Percentiles rank a stretch among this genome's conserved stretches.
Conservation (phyloP, 2,888 invertebrate genomes). For the Agonopterix subpropinquella region DNA sequence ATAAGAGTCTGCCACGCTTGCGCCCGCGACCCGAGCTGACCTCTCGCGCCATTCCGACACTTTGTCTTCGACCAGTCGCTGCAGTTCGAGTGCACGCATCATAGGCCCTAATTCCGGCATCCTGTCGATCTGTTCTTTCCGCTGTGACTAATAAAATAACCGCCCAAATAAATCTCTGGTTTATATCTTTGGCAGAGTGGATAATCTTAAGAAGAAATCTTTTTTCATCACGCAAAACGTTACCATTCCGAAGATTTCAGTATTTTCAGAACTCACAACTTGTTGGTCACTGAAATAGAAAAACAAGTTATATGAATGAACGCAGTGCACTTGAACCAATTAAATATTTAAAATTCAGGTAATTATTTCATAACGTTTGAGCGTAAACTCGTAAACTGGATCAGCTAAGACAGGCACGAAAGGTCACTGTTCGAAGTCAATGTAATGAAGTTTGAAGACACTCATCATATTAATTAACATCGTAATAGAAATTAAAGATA, state of each 20-base stretch:
- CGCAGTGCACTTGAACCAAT: slow-evolving; percentile 1
- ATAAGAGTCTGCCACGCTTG: slow-evolving; percentile 67
- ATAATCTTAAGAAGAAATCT: background rate
- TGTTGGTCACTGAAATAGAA: slow-evolving; percentile 9
- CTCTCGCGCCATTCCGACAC: slow-evolving; percentile 71
- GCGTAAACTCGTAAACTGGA: background rate
- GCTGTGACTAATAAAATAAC: slow-evolving; percentile 13
- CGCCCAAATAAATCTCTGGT: background rate
- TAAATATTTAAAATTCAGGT: background rate
- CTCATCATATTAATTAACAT: background rate
- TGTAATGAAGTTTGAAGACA: slow-evolving; percentile 6
- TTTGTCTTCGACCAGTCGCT: slow-evolving; percentile 69
- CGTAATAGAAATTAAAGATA: too few relatives aligned
- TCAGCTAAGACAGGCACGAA: slow-evolving; percentile 1
- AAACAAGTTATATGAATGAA: slow-evolving; percentile 1
- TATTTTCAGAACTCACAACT: slow-evolving; percentile 1
- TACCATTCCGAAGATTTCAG: background rate
- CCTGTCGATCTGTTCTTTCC: slow-evolving; percentile 20
- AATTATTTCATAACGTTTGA: slow-evolving; percentile 1
- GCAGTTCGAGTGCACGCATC: slow-evolving; percentile 69
- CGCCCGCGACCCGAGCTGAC: slow-evolving; percentile 65
- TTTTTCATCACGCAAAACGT: background rate
- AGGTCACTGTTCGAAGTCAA: slow-evolving; percentile 12
- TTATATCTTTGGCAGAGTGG: background rate
- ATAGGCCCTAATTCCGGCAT: slow-evolving; percentile 70